phyloP scores from a whole-genome alignment of 2,888 invertebrate genomes.

The Cremastinae sp. region DNA sequence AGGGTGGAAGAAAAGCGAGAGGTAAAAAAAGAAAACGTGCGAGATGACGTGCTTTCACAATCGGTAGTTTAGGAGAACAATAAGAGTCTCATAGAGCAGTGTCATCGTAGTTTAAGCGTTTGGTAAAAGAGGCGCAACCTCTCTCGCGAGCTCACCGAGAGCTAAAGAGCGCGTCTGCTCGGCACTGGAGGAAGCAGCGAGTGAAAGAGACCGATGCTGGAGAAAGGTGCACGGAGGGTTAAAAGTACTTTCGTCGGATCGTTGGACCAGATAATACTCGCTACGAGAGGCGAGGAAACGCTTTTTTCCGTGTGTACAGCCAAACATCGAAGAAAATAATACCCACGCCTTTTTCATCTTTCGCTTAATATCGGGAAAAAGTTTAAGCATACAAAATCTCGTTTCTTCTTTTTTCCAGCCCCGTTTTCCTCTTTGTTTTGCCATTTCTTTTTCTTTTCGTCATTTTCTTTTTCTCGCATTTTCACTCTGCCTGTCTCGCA shows the following conservation, averaged over 20 bases:
- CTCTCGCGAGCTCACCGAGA: conserved; percentile 17
- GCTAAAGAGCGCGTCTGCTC: conserved; percentile 8
- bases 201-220: background rate
- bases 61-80: conserved; percentile 63
- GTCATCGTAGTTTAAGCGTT: conserved; percentile 53
- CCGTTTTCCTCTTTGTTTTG: background rate
- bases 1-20: background rate
- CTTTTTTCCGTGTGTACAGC: conserved; percentile 7
- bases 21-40: conserved; percentile 21
- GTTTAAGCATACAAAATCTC: conserved; percentile 1
- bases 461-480: conserved; percentile 5
- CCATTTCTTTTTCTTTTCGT: conserved; percentile 3
- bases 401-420: background rate
- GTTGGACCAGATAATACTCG: conserved; percentile 34
- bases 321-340: conserved; percentile 35
- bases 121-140: conserved; percentile 31
- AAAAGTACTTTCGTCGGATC: conserved; percentile 25
- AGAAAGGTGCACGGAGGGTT: background rate
- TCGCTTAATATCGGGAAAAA: conserved; percentile 48
- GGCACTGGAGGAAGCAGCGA: background rate
- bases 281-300: background rate
- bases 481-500: background rate
- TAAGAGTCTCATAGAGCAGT: conserved; percentile 47
- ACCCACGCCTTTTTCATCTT: conserved; percentile 45
- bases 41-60: conserved; percentile 58